phyloP scores from a whole-genome alignment of 2,888 invertebrate genomes.

The Hedya salicella region DNA sequence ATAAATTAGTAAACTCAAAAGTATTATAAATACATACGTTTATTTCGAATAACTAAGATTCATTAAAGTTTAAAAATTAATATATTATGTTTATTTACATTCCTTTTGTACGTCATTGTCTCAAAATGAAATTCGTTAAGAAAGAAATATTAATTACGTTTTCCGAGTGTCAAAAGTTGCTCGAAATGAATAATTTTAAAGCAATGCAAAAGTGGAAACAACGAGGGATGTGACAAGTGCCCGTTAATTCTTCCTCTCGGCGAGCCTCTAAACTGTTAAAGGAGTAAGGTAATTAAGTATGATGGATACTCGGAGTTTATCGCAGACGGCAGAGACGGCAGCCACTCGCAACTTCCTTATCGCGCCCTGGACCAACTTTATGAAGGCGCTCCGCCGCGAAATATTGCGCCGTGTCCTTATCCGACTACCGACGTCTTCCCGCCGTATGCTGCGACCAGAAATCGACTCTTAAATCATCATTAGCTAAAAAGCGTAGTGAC shows the following conservation, averaged over 20 bases:
- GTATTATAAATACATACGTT: no score
- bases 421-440: slow-evolving; percentile 24
- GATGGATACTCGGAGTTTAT: slow-evolving; percentile 81
- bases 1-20: no score
- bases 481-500: not conserved
- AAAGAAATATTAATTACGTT: slow-evolving; percentile 25
- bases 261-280: slow-evolving; percentile 74
- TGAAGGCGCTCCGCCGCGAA: slow-evolving; percentile 62
- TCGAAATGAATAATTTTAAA: slow-evolving; percentile 43
- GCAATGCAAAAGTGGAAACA: slow-evolving; percentile 64
- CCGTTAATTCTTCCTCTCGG: slow-evolving; percentile 70
- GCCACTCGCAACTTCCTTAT: slow-evolving; percentile 72
- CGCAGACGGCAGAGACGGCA: slow-evolving; percentile 68
- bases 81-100: not conserved
- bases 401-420: slow-evolving; percentile 57
- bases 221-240: slow-evolving; percentile 65
- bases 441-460: slow-evolving; percentile 23
- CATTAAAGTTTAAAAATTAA: no score
- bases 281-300: slow-evolving; percentile 80
- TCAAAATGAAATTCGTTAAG: not conserved
- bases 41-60: no score
- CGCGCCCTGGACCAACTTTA: slow-evolving; percentile 64
- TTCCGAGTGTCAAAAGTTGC: slow-evolving; percentile 25
- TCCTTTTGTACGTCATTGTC: not conserved
- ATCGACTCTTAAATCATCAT: not conserved